phyloP scores from a whole-genome alignment of 2,113 vertebrate species.

The Phasianus colchicus region DNA sequence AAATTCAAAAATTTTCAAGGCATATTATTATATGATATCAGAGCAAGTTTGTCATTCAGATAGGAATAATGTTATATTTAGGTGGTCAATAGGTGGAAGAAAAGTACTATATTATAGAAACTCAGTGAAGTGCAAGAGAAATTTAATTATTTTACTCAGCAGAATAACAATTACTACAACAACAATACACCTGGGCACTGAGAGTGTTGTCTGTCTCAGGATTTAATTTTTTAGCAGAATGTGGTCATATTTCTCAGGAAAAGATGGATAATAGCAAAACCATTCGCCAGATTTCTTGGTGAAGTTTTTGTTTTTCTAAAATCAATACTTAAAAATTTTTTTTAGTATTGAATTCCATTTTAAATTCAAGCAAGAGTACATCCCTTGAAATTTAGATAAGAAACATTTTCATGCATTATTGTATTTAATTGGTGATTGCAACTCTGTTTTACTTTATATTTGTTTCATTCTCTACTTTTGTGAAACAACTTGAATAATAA shows the following conservation, averaged over 20 bases:
- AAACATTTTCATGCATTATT: background rate
- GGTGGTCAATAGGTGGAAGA: background rate
- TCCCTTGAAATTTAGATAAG: background rate
- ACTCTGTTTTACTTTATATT: background rate
- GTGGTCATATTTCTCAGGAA: background rate
- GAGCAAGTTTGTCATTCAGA: background rate
- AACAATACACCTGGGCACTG: fast-evolving
- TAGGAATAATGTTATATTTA: background rate
- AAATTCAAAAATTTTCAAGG: background rate
- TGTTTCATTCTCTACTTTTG: slow-evolving; percentile 14
- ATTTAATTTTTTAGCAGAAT: background rate
- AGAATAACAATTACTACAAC: background rate
- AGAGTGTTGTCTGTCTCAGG: background rate
- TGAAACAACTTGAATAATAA: slow-evolving; percentile 18
- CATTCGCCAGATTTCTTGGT: background rate
- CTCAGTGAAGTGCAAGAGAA: background rate
- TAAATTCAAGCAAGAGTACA: background rate
- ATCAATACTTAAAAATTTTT: background rate
- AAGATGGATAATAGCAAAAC: background rate
- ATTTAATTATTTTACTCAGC: background rate
- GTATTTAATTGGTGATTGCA: background rate
- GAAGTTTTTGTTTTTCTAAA: background rate
- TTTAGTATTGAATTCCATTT: background rate
- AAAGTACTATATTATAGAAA: background rate
- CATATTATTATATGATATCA: background rate